Evolutionary conservation across 2,113 vertebrate genomes (phyloP).

Genomic region (Kobus ellipsiprymnus): DNA sequence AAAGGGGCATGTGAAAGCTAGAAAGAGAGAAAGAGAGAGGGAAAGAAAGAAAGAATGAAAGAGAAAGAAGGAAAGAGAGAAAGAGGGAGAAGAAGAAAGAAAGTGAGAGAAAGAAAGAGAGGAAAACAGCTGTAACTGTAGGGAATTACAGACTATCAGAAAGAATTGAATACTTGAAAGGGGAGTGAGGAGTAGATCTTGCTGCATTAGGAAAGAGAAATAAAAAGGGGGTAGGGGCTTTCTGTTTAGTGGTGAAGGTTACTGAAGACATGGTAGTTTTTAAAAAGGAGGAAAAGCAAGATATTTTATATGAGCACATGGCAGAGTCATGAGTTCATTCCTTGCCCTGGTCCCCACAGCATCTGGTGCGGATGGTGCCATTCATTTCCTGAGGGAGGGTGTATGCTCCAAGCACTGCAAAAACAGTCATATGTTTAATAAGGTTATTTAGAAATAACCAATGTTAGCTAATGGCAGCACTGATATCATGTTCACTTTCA

Average conservation of each 20-base stretch:
- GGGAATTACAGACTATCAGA: background rate
- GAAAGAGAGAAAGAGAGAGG: background rate
- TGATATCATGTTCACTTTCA: background rate
- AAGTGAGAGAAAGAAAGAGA: background rate
- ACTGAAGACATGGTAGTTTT: background rate
- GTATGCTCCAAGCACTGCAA: background rate
- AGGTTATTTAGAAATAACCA: background rate
- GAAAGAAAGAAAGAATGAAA: background rate
- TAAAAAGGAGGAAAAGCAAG: background rate
- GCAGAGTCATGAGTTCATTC: background rate
- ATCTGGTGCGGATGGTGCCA: accelerated
- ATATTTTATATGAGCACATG: background rate
- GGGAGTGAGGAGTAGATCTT: background rate
- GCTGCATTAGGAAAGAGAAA: background rate
- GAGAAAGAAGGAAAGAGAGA: background rate
- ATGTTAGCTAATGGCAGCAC: background rate
- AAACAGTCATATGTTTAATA: background rate
- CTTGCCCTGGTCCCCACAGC: background rate
- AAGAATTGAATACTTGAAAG: background rate
- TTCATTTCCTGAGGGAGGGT: background rate
- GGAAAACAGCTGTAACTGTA: background rate
- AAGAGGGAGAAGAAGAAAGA: background rate
- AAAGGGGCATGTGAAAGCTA: background rate
- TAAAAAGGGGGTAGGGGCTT: background rate
- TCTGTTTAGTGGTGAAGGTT: background rate